Percentiles rank a stretch among this genome's conserved stretches.
Conservation (phyloP, 1,140 invertebrate species). For the Bombus balteatus region DNA sequence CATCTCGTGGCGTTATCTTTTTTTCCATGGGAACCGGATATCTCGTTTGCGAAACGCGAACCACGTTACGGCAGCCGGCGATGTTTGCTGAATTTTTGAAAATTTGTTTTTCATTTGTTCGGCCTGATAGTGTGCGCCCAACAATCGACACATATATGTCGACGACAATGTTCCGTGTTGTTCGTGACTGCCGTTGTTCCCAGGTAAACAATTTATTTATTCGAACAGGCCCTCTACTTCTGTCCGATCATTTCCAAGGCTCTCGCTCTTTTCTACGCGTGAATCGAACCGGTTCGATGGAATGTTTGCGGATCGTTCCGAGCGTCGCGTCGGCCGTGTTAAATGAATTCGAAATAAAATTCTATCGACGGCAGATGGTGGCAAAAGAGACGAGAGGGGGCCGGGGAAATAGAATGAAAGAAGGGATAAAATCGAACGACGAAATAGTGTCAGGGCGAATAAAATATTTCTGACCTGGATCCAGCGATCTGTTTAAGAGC, state of each 20-base stretch:
- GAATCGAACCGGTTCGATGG: neutral
- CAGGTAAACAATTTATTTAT: slow-evolving; percentile 30
- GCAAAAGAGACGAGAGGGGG: no score
- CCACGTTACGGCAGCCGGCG: neutral
- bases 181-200: neutral
- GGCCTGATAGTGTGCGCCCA: neutral
- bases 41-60: slow-evolving; percentile 9
- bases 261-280: neutral
- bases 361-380: neutral
- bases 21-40: neutral
- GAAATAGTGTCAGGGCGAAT: neutral
- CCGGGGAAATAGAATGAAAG: neutral
- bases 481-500: neutral
- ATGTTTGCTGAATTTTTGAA: slow-evolving; percentile 36
- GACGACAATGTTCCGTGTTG: neutral
- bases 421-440: neutral
- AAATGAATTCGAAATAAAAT: slow-evolving; percentile 8
- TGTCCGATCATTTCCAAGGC: neutral
- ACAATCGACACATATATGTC: neutral
- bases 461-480: neutral
- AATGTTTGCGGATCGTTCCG: slow-evolving; percentile 14
- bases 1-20: neutral
- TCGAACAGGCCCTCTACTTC: neutral
- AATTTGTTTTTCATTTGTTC: slow-evolving; percentile 42
- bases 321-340: neutral